Evolutionary conservation across 2,888 invertebrate species (phyloP), one percentile per base, ranked within the genome.

Genomic region (Microctonus hyperodae): DNA sequence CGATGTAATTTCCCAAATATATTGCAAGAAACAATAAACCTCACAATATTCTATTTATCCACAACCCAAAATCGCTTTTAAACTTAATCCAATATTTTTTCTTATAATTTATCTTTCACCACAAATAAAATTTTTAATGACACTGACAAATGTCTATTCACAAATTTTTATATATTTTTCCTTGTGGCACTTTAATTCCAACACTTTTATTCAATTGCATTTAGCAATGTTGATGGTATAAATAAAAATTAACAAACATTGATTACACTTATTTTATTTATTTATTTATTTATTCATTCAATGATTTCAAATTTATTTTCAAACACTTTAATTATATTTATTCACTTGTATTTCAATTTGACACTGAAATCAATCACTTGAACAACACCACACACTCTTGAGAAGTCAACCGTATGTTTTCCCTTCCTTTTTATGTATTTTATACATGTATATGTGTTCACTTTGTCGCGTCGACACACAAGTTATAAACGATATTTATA

Each of bases 1-100:
- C n/a, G 25, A 37, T 61, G 53, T 57, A 69, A 69, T 69, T 70
- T 72, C 60, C 44, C 23, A 25, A 22, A 10, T n/a, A 16, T 16
- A n/a, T n/a, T n/a, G n/a, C n/a, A n/a, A n/a, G n/a, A n/a, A n/a
- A n/a, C n/a, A n/a, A n/a, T n/a, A n/a, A n/a, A n/a, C n/a, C n/a
- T n/a, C n/a, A n/a, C n/a, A n/a, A n/a, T n/a, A n/a, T n/a, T n/a
- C n/a, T n/a, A n/a, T n/a, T n/a, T n/a, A n/a, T n/a, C n/a, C n/a
- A n/a, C n/a, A n/a, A n/a, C n/a, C 7, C 16, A 20, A 7, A 44
- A 16, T n/a, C 44, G 0, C 20, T 3, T 20, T 16, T n/a, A 0
- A 44, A 7, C 16, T 3, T 16, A 1, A 9, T 4, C 16, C 2
- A 44, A 53, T 57, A 25, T 28, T 2, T 16, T 37, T 10, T 11